phyloP scores from a whole-genome alignment of 1,140 invertebrate genomes.

The Meloidogyne hapla region DNA sequence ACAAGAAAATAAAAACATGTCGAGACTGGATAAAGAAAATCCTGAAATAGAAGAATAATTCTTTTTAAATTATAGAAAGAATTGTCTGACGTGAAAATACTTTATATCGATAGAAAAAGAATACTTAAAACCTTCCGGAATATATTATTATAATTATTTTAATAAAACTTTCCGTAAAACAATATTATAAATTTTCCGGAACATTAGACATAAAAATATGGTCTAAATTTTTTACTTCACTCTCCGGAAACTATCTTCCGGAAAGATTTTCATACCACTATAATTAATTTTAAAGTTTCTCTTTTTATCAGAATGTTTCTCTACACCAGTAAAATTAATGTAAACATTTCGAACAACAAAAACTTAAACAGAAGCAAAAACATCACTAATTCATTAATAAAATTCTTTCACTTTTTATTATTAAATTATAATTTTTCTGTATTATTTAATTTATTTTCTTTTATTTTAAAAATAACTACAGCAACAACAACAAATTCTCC shows the following conservation, averaged over 20 bases:
- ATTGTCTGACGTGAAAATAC: no score
- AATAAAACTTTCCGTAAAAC: conserved; percentile 4
- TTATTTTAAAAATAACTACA: background rate
- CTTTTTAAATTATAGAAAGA: no score
- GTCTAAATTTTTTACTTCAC: no score
- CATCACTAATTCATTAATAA: background rate
- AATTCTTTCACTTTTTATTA: conserved; percentile 9
- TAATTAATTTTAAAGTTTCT: no score
- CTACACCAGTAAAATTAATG: background rate
- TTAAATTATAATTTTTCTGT: conserved; percentile 1
- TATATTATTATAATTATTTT: no score
- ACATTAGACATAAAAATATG: no score
- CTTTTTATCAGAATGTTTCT: background rate
- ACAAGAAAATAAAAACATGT: background rate
- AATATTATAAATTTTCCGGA: no score
- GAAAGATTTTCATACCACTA: no score
- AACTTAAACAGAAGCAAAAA: background rate
- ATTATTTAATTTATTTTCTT: conserved; percentile 6
- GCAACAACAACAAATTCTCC: background rate
- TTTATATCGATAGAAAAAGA: no score
- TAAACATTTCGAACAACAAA: background rate
- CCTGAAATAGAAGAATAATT: background rate
- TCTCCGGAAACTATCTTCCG: no score
- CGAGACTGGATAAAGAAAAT: background rate
- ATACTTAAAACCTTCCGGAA: background rate